Base-by-base conservation (phyloP, 2,888 invertebrate species). In the Alloscopus bannaensis region DNA sequence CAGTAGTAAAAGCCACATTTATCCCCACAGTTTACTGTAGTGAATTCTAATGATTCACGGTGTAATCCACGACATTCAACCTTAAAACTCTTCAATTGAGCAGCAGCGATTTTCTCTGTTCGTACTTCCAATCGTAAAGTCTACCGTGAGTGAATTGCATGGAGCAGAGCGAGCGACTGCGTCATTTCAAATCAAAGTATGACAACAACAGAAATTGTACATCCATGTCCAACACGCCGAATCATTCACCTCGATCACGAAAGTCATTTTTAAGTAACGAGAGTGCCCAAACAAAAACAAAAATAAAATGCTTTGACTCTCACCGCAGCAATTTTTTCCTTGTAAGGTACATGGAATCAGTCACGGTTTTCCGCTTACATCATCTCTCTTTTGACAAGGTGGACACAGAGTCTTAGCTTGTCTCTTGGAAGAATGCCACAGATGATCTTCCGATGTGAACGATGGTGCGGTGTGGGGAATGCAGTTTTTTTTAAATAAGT, bases 321-420 rank as follows among this genome's bases (percentile, higher is more conserved):
- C 24, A 52, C 73, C 73, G 73, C 73, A 64, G n/a, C 28, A 4
- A 40, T 29, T 6, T n/a, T 64, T 72, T 42, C 72, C 72, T 65
- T 73, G 28, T 65, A 64, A 72, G 65, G 73, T 73, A 73, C 65
- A 45, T 24, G 24, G 55, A 64, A 73, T 73, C 73, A 73, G 65
- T 64, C 73, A 55, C 45, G 73, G 73, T 65, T 73, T 65, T 73
- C 73, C 55, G 73, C 65, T 73, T 55, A 42, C 73, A 73, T 73
- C 73, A 73, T 73, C 26, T 60, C 60, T 42, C 47, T 52, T 26
- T 40, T 65, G 73, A 73, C 55, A 72, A 73, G n/a, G 65, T 73
- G 65, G 55, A 72, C 64, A 47, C 18, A 45, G 4, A 73, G 65
- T 65, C 42, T 28, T 65, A 40, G 52, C 65, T 31, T 65, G 55